Conservation (phyloP, 2,797 vertebrate species). For the Gallirallus australis region DNA sequence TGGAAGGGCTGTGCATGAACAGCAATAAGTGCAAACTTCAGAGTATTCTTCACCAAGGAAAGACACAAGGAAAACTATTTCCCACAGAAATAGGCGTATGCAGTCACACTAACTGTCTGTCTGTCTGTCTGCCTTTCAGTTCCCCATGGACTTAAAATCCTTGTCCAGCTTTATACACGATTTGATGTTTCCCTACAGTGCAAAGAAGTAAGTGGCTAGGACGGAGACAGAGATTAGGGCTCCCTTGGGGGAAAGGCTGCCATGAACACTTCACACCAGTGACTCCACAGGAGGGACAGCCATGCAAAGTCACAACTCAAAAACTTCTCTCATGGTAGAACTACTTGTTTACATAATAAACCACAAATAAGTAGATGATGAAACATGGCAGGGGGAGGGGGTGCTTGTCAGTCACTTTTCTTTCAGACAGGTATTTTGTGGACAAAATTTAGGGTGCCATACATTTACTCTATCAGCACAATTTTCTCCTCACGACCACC, state of each 20-base stretch:
- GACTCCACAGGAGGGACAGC: neutral
- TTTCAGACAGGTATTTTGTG: neutral
- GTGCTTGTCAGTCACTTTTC: neutral
- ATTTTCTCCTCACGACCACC: fast-evolving
- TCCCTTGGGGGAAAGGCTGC: neutral
- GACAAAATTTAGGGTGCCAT: neutral
- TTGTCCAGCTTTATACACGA: neutral
- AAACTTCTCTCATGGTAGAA: neutral
- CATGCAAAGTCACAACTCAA: neutral
- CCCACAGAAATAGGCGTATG: neutral
- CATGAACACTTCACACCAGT: neutral
- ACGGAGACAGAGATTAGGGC: neutral
- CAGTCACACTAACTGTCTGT: neutral
- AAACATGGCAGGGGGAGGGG: neutral
- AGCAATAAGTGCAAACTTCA: neutral
- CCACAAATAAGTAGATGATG: neutral
- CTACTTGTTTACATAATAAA: neutral
- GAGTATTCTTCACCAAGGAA: neutral
- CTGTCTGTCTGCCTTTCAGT: neutral
- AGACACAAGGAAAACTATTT: neutral
- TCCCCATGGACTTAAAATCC: neutral
- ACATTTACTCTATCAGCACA: neutral
- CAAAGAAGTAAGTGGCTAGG: neutral
- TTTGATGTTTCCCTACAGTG: neutral
- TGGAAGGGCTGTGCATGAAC: neutral